phyloP scores from a whole-genome alignment of 2,113 vertebrate species.

The Scomber japonicus region DNA sequence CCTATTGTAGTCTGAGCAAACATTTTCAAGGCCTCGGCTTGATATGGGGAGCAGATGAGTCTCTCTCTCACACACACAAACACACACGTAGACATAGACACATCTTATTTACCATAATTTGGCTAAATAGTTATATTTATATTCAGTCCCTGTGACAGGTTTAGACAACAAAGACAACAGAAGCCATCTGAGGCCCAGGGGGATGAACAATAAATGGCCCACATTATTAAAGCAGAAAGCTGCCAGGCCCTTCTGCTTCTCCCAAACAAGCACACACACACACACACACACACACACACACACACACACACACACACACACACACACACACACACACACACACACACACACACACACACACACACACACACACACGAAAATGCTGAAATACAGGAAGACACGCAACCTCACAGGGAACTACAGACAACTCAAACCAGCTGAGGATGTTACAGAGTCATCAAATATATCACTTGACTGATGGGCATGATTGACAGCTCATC shows the following conservation, averaged over 20 bases:
- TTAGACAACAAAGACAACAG: constrained; percentile 49
- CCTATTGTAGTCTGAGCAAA: background rate
- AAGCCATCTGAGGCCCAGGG: constrained; percentile 20
- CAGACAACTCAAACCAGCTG: constrained; percentile 6
- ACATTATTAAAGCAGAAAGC: constrained; percentile 50
- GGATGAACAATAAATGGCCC: constrained; percentile 16
- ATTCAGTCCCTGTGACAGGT: constrained; percentile 25
- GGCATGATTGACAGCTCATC: background rate
- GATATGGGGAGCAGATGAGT: background rate
- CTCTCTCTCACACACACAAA: background rate
- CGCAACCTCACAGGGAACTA: constrained; percentile 28
- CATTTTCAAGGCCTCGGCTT: background rate
- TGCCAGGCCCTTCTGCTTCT: constrained; percentile 36
- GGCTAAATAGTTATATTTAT: constrained; percentile 15
- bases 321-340: too few relatives aligned
- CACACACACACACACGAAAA: constrained; percentile 20
- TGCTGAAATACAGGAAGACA: constrained; percentile 48
- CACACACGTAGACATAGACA: background rate
- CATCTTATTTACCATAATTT: constrained; percentile 11
- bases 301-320: too few relatives aligned
- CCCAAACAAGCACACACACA: too few relatives aligned
- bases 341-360: background rate
- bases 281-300: too few relatives aligned
- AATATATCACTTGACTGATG: constrained; percentile 13
- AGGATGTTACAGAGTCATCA: background rate